Conservation (phyloP, 2,113 vertebrate species). For the Hippocampus comes region DNA sequence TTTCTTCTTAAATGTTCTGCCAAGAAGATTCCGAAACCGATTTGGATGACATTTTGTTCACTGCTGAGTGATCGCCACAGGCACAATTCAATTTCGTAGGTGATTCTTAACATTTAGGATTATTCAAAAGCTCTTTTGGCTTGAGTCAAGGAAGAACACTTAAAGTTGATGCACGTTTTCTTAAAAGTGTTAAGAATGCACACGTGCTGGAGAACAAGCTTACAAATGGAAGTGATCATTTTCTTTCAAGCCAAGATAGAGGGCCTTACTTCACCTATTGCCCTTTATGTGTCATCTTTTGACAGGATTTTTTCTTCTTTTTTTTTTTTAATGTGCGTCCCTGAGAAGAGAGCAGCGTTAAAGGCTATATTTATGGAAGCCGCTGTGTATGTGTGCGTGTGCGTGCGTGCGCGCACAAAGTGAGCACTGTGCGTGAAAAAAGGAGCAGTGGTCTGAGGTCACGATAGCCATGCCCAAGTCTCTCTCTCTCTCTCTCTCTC, state of each 20-base stretch:
- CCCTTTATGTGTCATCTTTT: conserved; percentile 32
- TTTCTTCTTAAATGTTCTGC: background rate
- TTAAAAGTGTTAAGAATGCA: too few species aligned
- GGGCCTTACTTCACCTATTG: background rate
- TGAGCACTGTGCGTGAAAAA: conserved; percentile 53
- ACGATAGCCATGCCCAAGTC: conserved; percentile 45
- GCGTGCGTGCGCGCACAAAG: conserved; percentile 53
- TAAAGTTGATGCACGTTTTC: too few species aligned
- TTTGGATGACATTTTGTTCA: too few species aligned
- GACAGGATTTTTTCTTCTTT: conserved; percentile 36
- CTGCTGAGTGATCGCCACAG: too few species aligned
- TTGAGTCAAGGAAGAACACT: too few species aligned
- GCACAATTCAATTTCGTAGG: too few species aligned
- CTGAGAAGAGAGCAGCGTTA: conserved; percentile 28
- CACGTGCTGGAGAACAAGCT: too few species aligned
- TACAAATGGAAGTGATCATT: background rate
- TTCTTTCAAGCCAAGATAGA: background rate
- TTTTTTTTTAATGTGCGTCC: conserved; percentile 14
- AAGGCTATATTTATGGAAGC: conserved; percentile 51
- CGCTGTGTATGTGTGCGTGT: background rate
- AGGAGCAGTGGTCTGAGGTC: conserved; percentile 38
- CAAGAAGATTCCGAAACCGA: background rate
- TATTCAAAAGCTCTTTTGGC: too few species aligned
- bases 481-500: background rate
- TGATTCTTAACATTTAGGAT: too few species aligned